Base-by-base conservation (phyloP, 2,113 vertebrate species). In the Lamprologus tigripictilis region DNA sequence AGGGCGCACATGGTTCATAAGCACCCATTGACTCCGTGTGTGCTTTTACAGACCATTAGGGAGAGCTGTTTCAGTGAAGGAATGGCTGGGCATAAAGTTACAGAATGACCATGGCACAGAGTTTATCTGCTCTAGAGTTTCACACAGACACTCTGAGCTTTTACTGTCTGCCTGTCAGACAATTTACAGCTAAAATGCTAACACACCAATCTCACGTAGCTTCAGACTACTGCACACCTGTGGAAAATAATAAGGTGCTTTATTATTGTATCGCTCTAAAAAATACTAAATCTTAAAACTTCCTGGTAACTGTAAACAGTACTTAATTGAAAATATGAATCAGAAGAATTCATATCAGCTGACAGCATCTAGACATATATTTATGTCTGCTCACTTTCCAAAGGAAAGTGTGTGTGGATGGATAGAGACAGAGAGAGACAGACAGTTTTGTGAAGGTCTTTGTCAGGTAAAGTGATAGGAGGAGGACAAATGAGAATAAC, bases 361-460 rank as follows among this genome's bases (percentile, higher is more conserved):
- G 35, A 71, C 35, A 71, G 35, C 2, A 71, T 71, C 96, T 97
- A 97, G 97, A 97, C 96, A 95, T 95, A 92, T 96, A 94, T 96
- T 96, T 96, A 96, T 94, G 90, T 92, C 86, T 80, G 4, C 90
- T 42, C 61, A 73, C 58, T 93, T 86, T 17, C 76, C 96, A 80
- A 83, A 6, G 17, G 61, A 4, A 3, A 88, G 94, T 96, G 95
- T 73, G 66, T 71, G 37, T 2, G 68, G 14, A 73, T 45, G 71
- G 17, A 66, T 51, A 49, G 58, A 84, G 28, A 21, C 66, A 23
- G 66, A 71, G 2, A 23, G 19, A 37, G 35, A 37, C 35, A 37
- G 35, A 37, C 21, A 7, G 37, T 42, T 16, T 73, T 26, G 13
- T 2, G 37, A 4, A 10, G 3, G 21, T 73, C 11, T 42, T 42